These are phyloP conservation scores for Ectemnius lituratus DNA, from an alignment of 2,888 invertebrate species.

Conservation along the genomic window DNA sequence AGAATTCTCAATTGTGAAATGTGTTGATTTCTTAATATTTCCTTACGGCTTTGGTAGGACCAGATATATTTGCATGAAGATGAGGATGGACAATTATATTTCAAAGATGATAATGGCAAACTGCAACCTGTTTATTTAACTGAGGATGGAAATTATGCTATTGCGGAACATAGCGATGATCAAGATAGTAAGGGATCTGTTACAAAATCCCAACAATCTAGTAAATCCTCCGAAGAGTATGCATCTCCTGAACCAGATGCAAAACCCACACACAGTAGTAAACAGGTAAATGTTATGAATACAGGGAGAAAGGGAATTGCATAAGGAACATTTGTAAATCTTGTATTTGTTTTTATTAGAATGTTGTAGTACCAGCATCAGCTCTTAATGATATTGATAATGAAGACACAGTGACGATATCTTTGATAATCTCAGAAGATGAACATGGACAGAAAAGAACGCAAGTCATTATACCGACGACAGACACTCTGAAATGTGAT, in stretches of 20 bases:
- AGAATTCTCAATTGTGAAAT: background rate
- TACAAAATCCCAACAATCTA: constrained; percentile 53
- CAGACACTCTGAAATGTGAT: constrained; percentile 76
- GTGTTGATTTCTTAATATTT: constrained; percentile 7
- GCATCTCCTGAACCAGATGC: constrained; percentile 60
- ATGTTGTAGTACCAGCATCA: constrained; percentile 50
- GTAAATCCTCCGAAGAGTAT: constrained; percentile 58
- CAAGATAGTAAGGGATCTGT: constrained; percentile 64
- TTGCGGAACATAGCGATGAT: constrained; percentile 71
- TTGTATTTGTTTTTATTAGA: constrained; percentile 47
- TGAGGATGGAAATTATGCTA: constrained; percentile 75
- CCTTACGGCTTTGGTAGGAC: constrained; percentile 57
- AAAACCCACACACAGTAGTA: constrained; percentile 56
- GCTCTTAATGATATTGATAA: constrained; percentile 66
- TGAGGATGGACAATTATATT: constrained; percentile 75
- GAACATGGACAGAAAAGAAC: constrained; percentile 77
- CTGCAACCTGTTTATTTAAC: constrained; percentile 75
- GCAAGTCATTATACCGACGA: constrained; percentile 77
- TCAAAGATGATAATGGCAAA: constrained; percentile 73
- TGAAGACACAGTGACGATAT: constrained; percentile 77
- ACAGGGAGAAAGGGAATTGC: background rate
- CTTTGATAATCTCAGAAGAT: constrained; percentile 77
- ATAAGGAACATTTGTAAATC: background rate
- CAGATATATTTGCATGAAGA: constrained; percentile 76
- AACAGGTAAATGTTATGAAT: constrained; percentile 54